These are phyloP conservation scores for Puntigrus tetrazona DNA, from an alignment of 2,113 vertebrate genomes.

Conservation along the genomic window DNA sequence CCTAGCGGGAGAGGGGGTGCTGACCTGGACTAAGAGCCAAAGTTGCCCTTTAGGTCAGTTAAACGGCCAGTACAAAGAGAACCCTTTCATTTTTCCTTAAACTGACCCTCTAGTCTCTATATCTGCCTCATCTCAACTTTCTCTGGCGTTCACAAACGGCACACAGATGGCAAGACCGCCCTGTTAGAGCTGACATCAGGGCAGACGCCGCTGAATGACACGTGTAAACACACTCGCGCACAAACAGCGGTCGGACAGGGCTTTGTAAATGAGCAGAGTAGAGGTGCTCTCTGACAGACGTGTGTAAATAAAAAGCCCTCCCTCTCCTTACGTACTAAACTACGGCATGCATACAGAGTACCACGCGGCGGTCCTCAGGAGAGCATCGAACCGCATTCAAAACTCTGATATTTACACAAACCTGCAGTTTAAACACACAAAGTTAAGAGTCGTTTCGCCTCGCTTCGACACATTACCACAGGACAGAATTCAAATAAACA, in stretches of 20 bases:
- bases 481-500: slow-evolving; percentile 71
- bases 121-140: slow-evolving; percentile 24
- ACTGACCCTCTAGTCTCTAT: slow-evolving; percentile 28
- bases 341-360: slow-evolving; percentile 7
- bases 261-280: slow-evolving; percentile 42
- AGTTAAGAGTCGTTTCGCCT: slow-evolving; percentile 63
- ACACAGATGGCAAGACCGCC: slow-evolving; percentile 49
- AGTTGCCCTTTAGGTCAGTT: slow-evolving; percentile 17
- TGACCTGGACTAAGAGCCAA: not conserved
- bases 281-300: slow-evolving; percentile 64
- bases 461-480: slow-evolving; percentile 69
- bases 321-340: not conserved
- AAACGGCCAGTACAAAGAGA: not conserved
- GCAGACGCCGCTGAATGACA: slow-evolving; percentile 68
- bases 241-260: slow-evolving; percentile 46
- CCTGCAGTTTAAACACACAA: slow-evolving; percentile 69
- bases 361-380: slow-evolving; percentile 1
- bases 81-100: slow-evolving; percentile 15
- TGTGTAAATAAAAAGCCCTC: slow-evolving; percentile 62
- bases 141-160: slow-evolving; percentile 22
- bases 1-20: not conserved
- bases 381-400: slow-evolving; percentile 10
- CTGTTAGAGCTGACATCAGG: slow-evolving; percentile 35
- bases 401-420: slow-evolving; percentile 65
- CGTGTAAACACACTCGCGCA: slow-evolving; percentile 64